A percentile compares a stretch with the other conserved stretches of the same genome.
phyloP scores from a whole-genome alignment of 2,888 invertebrate genomes.

The Stenurella melanura region DNA sequence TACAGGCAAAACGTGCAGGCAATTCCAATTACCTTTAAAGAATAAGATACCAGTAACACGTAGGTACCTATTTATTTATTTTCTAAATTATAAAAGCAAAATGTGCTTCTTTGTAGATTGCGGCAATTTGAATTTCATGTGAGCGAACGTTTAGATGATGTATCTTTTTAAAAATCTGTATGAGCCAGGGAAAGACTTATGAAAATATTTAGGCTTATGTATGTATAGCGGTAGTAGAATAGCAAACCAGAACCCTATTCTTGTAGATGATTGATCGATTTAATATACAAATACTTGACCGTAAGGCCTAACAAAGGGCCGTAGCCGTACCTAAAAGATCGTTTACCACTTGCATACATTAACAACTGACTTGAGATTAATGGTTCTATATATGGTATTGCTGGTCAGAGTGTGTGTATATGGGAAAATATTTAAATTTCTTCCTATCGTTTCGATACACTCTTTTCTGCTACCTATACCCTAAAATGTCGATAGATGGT shows the following conservation, averaged over 20 bases:
- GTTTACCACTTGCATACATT: conserved; percentile 73
- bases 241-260: conserved; percentile 68
- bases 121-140: conserved; percentile 49
- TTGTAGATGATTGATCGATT: conserved; percentile 74
- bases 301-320: conserved; percentile 73
- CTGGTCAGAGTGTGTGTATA: conserved; percentile 62
- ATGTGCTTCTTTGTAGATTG: conserved; percentile 7
- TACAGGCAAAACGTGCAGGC: neutral
- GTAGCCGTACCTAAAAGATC: conserved; percentile 72
- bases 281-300: conserved; percentile 75
- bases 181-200: conserved; percentile 54
- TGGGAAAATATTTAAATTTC: conserved; percentile 64
- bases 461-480: conserved; percentile 43
- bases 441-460: conserved; percentile 47
- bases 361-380: conserved; percentile 72
- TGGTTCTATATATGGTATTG: conserved; percentile 68
- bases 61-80: neutral
- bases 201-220: conserved; percentile 66
- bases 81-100: neutral
- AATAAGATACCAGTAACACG: neutral
- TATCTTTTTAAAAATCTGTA: conserved; percentile 56
- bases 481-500: conserved; percentile 24
- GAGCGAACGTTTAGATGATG: conserved; percentile 50
- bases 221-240: conserved; percentile 65
- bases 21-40: neutral